Conservation (phyloP, 2,888 invertebrate species). For the Amphipyra tragopoginis region DNA sequence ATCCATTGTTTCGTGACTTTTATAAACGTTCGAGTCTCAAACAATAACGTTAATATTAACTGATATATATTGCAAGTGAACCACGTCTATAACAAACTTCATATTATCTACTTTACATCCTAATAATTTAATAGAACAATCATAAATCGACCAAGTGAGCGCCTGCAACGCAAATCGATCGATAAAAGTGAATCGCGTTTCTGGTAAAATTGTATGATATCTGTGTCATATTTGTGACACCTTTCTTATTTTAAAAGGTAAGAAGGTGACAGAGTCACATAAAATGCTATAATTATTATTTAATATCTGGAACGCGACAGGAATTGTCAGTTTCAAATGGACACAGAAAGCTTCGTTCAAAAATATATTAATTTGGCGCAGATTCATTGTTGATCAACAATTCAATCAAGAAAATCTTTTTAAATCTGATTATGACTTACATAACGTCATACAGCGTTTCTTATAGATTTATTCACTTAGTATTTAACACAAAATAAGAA, state of each 20-base stretch:
- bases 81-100: conserved; percentile 41
- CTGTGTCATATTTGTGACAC: neutral
- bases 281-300: neutral
- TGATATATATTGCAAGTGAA: conserved; percentile 14
- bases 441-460: too few relatives aligned
- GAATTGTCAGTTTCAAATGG: conserved; percentile 21
- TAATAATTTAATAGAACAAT: conserved; percentile 10
- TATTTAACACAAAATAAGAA: too few relatives aligned
- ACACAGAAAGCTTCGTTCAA: conserved; percentile 26
- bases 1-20: conserved; percentile 89
- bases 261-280: conserved; percentile 5
- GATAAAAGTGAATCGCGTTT: conserved; percentile 28
- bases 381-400: too few relatives aligned
- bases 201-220: neutral
- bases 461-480: too few relatives aligned
- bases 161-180: conserved; percentile 56
- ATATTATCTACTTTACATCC: conserved; percentile 42
- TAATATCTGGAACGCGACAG: conserved; percentile 2
- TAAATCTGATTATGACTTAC: too few relatives aligned
- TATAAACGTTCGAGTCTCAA: conserved; percentile 33
- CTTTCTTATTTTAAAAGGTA: neutral
- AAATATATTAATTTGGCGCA: neutral
- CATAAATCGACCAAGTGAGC: conserved; percentile 12
- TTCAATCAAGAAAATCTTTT: too few relatives aligned
- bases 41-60: conserved; percentile 25